Base-by-base conservation (phyloP, 2,113 vertebrate species). In the Sceloporus undulatus region DNA sequence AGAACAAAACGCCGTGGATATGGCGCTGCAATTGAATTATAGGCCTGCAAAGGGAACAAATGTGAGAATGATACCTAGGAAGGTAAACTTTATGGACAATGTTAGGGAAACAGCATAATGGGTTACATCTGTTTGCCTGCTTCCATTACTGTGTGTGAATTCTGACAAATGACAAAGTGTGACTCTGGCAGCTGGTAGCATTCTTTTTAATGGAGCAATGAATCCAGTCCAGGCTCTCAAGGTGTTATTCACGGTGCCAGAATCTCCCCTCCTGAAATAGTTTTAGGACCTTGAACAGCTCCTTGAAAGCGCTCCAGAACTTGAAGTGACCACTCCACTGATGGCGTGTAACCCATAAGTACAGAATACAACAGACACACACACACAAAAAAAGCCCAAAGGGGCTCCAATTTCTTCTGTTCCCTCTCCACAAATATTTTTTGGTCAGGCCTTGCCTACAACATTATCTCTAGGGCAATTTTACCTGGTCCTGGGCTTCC, bases 1-100 rank as follows among this genome's bases (percentile, higher is more conserved):
- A 99, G 97, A 68, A 99, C 98, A 87, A 99, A 99, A 18, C 98
- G 98, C 1, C 96, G 95, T 76, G 98, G 98, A 84, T 97, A 98
- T 2, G 93, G 56, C 83, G 68, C 96, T 85, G 90, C 40, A 54
- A 95, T 0, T 2, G 94, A 94, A 82, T 97, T 97, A 91, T 98
- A 98, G 25, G 97, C 79, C 98, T 99, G 88, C 56, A 9, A 85
- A 1, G 73, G 88, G 93, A n/a, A 93, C 11, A 95, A 19, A 48
- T 48, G 48, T 48, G 48, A 48, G 48, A 7, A 48, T 48, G 48
- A 48, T 48, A 48, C 48, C 48, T 7, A 48, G 48, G 48, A 48
- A 48, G 5, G 48, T 48, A 48, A 48, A 48, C 48, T 48, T 48
- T 5, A 7, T 48, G 48, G 48, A 48, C 48, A 48, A 48, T 5